phyloP scores from a whole-genome alignment of 1,140 invertebrate genomes.

The Heterodera schachtii region DNA sequence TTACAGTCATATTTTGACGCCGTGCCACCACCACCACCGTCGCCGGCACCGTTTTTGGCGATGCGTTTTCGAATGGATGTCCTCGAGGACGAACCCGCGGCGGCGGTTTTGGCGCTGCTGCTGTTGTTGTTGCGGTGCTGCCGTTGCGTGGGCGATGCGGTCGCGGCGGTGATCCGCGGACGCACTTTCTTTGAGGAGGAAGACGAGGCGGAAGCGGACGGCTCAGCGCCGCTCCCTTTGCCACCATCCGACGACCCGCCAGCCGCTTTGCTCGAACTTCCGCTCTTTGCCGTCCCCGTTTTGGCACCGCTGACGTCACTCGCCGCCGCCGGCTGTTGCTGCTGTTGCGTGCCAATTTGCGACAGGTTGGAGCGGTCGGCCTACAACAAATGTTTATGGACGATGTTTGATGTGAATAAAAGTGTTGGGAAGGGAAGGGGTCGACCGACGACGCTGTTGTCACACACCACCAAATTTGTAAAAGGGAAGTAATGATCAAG shows the following conservation, averaged over 20 bases:
- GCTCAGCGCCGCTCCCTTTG: no score
- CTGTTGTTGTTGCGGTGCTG: no score
- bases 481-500: no score
- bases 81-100: background rate
- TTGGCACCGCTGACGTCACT: background rate
- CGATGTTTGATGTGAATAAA: background rate
- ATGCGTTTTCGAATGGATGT: background rate
- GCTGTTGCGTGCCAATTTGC: slow-evolving; percentile 16
- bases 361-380: slow-evolving; percentile 27
- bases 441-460: no score
- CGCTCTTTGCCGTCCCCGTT: background rate
- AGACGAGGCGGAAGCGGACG: no score
- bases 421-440: background rate
- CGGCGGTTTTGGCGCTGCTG: background rate
- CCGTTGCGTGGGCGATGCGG: background rate
- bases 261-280: background rate
- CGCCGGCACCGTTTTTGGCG: background rate
- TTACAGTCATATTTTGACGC: background rate
- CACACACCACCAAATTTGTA: no score
- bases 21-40: background rate
- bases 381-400: slow-evolving; percentile 3
- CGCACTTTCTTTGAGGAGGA: background rate
- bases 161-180: background rate
- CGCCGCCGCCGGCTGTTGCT: background rate
- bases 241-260: no score